phyloP scores from a whole-genome alignment of 2,888 invertebrate genomes.

The Cantharis lateralis region DNA sequence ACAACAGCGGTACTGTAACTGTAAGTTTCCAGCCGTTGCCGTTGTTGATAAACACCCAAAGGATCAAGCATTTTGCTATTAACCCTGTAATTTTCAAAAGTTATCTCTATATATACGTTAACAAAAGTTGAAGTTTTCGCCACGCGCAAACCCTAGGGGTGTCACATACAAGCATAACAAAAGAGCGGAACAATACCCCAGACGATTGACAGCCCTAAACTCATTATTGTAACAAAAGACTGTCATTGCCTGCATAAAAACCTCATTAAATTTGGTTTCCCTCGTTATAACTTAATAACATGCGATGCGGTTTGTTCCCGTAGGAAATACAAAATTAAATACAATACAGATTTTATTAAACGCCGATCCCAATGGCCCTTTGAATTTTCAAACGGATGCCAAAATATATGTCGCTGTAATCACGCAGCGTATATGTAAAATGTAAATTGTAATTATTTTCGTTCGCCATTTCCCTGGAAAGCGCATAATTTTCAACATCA shows the following conservation, averaged over 20 bases:
- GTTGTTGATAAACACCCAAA: conserved; percentile 33
- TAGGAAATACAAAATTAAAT: conserved; percentile 36
- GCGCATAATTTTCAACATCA: too few relatives aligned
- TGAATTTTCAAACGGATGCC: background rate
- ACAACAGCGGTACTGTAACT: conserved; percentile 23
- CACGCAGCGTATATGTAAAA: background rate
- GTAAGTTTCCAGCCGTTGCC: conserved; percentile 30
- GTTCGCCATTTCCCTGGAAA: background rate
- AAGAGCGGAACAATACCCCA: conserved; percentile 49
- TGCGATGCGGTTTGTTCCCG: conserved; percentile 39
- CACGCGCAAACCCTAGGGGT: conserved; percentile 36
- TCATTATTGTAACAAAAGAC: conserved; percentile 58
- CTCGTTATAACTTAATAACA: conserved; percentile 52
- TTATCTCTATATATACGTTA: conserved; percentile 25
- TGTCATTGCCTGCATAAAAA: conserved; percentile 58
- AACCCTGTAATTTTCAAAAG: conserved; percentile 26
- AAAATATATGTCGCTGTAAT: background rate
- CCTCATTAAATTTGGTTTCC: conserved; percentile 54
- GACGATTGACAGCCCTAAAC: conserved; percentile 56
- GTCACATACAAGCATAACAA: conserved; percentile 41
- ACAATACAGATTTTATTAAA: conserved; percentile 33
- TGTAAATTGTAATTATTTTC: background rate
- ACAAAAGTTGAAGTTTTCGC: conserved; percentile 25
- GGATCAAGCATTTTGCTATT: conserved; percentile 29
- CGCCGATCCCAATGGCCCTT: conserved; percentile 7